A percentile compares a stretch with the other conserved stretches of the same genome.
phyloP scores from a whole-genome alignment of 2,888 invertebrate species.

The Carabus problematicus region DNA sequence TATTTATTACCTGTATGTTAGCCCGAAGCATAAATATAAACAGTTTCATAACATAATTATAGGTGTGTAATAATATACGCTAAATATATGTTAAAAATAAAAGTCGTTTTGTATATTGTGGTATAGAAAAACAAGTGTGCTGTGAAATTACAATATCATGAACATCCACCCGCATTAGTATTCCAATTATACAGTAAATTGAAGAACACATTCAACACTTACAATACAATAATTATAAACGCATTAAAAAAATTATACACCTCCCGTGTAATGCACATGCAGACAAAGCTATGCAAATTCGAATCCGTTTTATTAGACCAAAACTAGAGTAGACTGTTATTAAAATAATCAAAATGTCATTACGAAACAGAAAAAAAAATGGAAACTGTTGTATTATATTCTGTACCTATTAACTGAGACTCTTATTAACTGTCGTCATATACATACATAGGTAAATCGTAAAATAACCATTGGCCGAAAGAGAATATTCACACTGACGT shows the following conservation, averaged over 20 bases:
- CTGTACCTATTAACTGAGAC: slow-evolving; percentile 16
- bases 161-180: slow-evolving; percentile 9
- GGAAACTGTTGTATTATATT: slow-evolving; percentile 21
- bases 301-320: slow-evolving; percentile 34
- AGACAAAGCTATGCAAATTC: slow-evolving; percentile 35
- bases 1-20: no score
- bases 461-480: slow-evolving; percentile 25
- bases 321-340: slow-evolving; percentile 35
- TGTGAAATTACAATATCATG: slow-evolving; percentile 26
- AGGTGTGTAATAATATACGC: no score
- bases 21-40: no score
- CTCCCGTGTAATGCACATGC: slow-evolving; percentile 20
- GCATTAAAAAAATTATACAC: slow-evolving; percentile 29
- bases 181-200: slow-evolving; percentile 29
- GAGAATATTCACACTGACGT: slow-evolving; percentile 21
- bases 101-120: no score
- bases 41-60: no score
- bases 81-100: no score
- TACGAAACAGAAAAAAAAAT: slow-evolving; percentile 28
- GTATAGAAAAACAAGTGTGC: no score
- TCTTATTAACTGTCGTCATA: slow-evolving; percentile 32
- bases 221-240: slow-evolving; percentile 29
- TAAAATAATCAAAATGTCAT: slow-evolving; percentile 39
- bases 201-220: slow-evolving; percentile 24
- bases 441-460: slow-evolving; percentile 31